These are phyloP conservation scores for Ptilorrhoa leucosticta DNA, from an alignment of 2,113 vertebrate species.

Conservation along the genomic window DNA sequence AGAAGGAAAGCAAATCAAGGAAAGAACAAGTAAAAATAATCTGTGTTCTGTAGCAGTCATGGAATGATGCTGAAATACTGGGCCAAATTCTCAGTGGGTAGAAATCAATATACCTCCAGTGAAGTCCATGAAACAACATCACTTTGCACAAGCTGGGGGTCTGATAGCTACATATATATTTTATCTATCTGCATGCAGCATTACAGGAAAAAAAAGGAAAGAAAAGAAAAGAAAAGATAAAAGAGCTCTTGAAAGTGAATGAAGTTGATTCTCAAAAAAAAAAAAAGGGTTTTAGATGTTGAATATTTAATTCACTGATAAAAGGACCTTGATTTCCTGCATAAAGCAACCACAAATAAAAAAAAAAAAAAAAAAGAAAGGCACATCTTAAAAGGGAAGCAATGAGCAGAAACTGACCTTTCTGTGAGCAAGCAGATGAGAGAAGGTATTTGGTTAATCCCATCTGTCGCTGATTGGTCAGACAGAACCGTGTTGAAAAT, in stretches of 20 bases:
- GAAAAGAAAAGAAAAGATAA: slow-evolving; percentile 62
- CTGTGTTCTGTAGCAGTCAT: background rate
- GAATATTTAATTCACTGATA: slow-evolving; percentile 86
- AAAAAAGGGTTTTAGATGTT: slow-evolving; percentile 73
- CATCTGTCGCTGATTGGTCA: slow-evolving; percentile 84
- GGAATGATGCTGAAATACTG: background rate
- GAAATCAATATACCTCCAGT: background rate
- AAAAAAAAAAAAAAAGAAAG: background rate
- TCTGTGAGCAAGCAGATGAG: slow-evolving; percentile 88
- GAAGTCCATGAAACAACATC: background rate
- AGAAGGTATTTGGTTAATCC: slow-evolving; percentile 91
- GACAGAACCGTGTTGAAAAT: slow-evolving; percentile 85
- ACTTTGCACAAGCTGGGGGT: background rate
- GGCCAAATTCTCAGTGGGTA: background rate
- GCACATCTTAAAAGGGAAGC: slow-evolving; percentile 83
- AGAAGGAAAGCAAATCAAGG: background rate
- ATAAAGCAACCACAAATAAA: slow-evolving; percentile 67
- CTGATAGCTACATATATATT: background rate
- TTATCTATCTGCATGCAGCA: slow-evolving; percentile 7
- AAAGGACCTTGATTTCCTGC: slow-evolving; percentile 75
- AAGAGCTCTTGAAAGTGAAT: slow-evolving; percentile 77
- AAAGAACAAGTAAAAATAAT: background rate
- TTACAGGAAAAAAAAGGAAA: background rate
- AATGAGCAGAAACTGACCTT: slow-evolving; percentile 90
- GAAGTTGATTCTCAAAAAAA: slow-evolving; percentile 75